Base-by-base conservation (phyloP, 2,888 invertebrate species). In the Asteroscopus sphinx region DNA sequence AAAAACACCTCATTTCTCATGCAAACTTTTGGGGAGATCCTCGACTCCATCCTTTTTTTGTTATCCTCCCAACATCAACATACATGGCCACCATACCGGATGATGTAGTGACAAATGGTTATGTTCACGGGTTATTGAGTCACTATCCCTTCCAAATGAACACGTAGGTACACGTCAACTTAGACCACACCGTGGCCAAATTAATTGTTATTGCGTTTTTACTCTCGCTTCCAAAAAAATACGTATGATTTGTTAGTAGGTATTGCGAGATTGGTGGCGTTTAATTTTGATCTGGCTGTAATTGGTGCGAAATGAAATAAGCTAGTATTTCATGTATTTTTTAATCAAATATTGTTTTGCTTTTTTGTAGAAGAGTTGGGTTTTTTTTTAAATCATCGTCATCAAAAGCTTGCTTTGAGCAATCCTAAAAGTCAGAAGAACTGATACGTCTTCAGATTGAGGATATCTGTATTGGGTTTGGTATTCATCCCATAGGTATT, bases 61-160 rank as follows among this genome's bases (percentile, higher is more conserved):
- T 25, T 58, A 32, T 54, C 49, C 44, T 11, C 11, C 1, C n/a
- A 60, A 54, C 13, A 49, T 28, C 8, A 2, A 0, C 12, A 25
- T 36, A 6, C 56, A 79, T 88, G 82, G 89, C 48, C 76, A 85
- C 87, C 80, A 37, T 83, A 92, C 90, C 87, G 90, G 92, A 92
- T 85, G 91, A 85, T 85, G 81, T 84, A 72, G 76, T 92, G 93
- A 93, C 89, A 91, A 93, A 94, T 91, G 91, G 64, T 72, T 71
- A 66, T 82, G 90, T 92, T 91, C 92, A 91, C 92, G 93, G 83
- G 77, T 89, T 90, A 91, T 93, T 92, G 90, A 80, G 76, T 64
- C 76, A 72, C 81, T 87, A 85, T 88, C 86, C 88, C 80, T 72
- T 72, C 77, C 65, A 76, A 80, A 89, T 88, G 87, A 87, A 86